Evolutionary conservation across 2,888 invertebrate species (phyloP).

Genomic region (Scaptomyza caliginosa): DNA sequence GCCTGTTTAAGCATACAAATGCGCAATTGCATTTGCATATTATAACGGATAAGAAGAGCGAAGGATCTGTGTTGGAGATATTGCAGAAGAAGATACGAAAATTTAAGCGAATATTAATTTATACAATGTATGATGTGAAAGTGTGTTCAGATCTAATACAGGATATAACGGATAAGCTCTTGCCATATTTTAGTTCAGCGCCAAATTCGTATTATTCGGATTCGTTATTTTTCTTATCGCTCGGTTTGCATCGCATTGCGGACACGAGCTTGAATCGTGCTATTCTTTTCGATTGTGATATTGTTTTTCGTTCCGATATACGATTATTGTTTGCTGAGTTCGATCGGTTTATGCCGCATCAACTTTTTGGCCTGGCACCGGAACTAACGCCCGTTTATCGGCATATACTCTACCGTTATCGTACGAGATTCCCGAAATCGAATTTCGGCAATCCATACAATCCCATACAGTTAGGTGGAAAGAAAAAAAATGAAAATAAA

Average conservation of each 20-base stretch:
- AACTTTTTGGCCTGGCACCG: constrained; percentile 89
- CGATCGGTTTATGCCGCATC: constrained; percentile 86
- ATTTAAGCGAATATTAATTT: constrained; percentile 84
- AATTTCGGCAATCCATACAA: constrained; percentile 85
- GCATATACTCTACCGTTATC: constrained; percentile 89
- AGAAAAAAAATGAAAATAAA: constrained; percentile 54
- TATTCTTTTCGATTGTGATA: constrained; percentile 91
- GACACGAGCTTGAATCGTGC: constrained; percentile 86
- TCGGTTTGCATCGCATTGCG: constrained; percentile 89
- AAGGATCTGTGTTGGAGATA: constrained; percentile 85
- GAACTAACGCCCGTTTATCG: constrained; percentile 92
- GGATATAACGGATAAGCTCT: constrained; percentile 88
- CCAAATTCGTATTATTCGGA: constrained; percentile 90
- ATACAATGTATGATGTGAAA: constrained; percentile 87
- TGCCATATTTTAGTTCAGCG: constrained; percentile 89
- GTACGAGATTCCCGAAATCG: constrained; percentile 87
- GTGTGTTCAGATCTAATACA: constrained; percentile 86
- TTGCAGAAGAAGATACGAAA: constrained; percentile 82
- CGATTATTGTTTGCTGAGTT: constrained; percentile 88
- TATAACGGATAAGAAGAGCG: constrained; percentile 87
- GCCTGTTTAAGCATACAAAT: constrained; percentile 80
- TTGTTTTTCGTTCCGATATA: constrained; percentile 89
- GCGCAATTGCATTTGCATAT: constrained; percentile 86
- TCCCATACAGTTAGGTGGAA: constrained; percentile 61
- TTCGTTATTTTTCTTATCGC: constrained; percentile 90